Conservation (phyloP, 2,888 invertebrate genomes). For the Anaspis maculata region DNA sequence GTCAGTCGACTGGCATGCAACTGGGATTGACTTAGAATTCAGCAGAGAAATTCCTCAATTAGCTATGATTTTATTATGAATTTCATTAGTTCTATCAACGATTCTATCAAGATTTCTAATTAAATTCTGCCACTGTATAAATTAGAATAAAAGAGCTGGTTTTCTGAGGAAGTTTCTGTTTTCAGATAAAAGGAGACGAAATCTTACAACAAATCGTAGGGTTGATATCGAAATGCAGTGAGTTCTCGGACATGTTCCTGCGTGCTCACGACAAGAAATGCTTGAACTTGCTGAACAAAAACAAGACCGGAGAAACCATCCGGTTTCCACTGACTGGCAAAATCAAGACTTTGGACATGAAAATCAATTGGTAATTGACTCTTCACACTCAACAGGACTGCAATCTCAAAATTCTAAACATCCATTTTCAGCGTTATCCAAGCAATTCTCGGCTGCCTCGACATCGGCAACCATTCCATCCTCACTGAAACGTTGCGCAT, state of each 20-base stretch:
- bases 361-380: conserved; percentile 59
- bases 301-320: conserved; percentile 49
- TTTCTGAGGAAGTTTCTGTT: conserved; percentile 8
- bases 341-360: conserved; percentile 63
- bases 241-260: conserved; percentile 60
- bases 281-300: conserved; percentile 62
- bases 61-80: neutral
- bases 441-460: conserved; percentile 61
- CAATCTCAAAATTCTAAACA: too few species aligned
- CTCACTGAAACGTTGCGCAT: conserved; percentile 62
- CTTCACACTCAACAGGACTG: too few species aligned
- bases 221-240: conserved; percentile 54
- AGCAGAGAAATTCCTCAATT: too few species aligned
- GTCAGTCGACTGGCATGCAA: too few species aligned
- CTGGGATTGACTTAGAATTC: too few species aligned
- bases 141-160: too few species aligned
- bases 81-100: too few species aligned
- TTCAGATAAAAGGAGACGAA: conserved; percentile 52
- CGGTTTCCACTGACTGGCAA: conserved; percentile 63
- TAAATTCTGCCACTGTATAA: too few species aligned
- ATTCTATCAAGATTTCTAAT: too few species aligned
- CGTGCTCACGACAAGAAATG: conserved; percentile 60
- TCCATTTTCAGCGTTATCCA: conserved; percentile 56
- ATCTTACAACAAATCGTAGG: conserved; percentile 47
- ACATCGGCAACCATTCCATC: conserved; percentile 59